Base-by-base conservation (phyloP, 2,888 invertebrate species). In the Drosophila mercatorum region DNA sequence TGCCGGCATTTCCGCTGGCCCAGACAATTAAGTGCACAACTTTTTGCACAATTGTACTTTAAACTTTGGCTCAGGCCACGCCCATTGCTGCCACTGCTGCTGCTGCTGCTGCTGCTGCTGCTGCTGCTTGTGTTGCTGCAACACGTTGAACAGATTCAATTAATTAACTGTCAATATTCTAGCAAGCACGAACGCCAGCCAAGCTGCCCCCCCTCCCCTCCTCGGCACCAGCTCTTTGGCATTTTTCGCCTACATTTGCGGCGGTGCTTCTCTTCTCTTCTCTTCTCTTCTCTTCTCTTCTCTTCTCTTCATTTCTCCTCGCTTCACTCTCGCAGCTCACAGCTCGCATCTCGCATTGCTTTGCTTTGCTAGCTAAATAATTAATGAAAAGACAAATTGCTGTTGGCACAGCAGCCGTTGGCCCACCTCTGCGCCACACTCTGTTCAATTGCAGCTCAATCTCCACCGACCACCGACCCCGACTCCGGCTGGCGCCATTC, bases 361-460 rank as follows among this genome's bases (percentile, higher is more conserved):
- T 65, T 75, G 68, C 76, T 56, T 65, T 75, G 68, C 76, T 59
- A 58, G 65, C 78, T 83, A 78, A 84, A 85, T 84, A 88, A 88
- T 85, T 88, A 83, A 84, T 84, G 86, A 80, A 85, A 80, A 85
- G 83, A 88, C 86, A 84, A 88, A 88, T 88, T 85, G 88, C 78
- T 72, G 72, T 69, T 81, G 81, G 69, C 72, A 74, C 47, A 64
- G 73, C 60, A 56, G 57, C 58, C 61, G 17, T 17, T 11, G 31
- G 22, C 56, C 57, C 34, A 28, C 4, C n/a, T 4, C 28, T 14
- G 14, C 26, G 10, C n/a, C 40, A 6, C 1, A 4, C 41, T 6
- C 26, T n/a, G 31, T 53, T 65, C 63, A 53, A 68, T 64, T 52
- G 43, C 31, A 51, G 63, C 26, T 63, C 65, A 61, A 64, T 52